These are phyloP conservation scores for Petrocephalus sullivani DNA, from an alignment of 2,797 vertebrate species.

Conservation along the genomic window DNA sequence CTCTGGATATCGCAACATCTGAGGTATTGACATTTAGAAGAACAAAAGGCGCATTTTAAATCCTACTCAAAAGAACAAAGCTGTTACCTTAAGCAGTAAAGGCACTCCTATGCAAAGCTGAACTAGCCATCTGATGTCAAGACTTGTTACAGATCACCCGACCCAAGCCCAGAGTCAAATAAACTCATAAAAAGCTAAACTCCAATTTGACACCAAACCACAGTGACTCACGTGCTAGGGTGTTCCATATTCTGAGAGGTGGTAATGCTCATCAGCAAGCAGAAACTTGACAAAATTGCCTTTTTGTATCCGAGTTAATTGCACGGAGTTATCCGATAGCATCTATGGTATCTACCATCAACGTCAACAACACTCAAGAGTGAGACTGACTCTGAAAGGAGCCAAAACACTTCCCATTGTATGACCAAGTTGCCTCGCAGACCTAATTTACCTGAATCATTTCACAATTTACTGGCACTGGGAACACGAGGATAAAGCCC, in stretches of 20 bases:
- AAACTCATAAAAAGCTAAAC: background rate
- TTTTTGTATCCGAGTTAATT: background rate
- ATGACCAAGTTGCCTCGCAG: background rate
- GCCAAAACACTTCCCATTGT: background rate
- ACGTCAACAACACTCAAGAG: background rate
- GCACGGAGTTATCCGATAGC: background rate
- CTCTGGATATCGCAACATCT: background rate
- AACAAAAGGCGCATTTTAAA: background rate
- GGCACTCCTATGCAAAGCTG: background rate
- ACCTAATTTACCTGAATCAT: background rate
- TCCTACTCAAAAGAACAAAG: background rate
- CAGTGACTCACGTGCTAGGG: background rate
- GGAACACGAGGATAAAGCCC: background rate
- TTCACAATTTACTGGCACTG: background rate
- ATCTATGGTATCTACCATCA: background rate
- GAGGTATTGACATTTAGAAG: conserved; percentile 3
- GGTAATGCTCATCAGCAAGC: background rate
- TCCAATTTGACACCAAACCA: background rate
- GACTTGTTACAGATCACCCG: background rate
- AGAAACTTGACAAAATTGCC: conserved; percentile 4
- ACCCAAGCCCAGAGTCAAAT: background rate
- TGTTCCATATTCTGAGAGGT: background rate
- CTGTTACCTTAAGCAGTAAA: background rate
- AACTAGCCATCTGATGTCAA: conserved; percentile 15
- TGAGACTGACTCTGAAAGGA: background rate